Evolutionary conservation across 1,140 invertebrate genomes (phyloP).

Genomic region (Capitella teleta): DNA sequence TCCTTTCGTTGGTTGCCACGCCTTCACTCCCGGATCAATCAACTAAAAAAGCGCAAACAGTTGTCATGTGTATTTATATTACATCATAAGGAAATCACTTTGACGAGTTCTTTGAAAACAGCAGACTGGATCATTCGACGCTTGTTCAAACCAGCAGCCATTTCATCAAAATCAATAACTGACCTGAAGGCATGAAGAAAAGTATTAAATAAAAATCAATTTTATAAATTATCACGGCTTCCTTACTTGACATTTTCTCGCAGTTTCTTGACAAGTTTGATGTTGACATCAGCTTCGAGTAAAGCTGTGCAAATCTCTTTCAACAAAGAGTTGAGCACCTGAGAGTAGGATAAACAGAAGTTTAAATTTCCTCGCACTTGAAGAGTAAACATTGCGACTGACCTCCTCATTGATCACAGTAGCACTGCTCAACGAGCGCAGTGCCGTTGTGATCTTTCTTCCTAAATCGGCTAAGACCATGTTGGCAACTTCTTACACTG

Average conservation of each 20-base stretch:
- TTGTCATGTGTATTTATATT: too few species aligned
- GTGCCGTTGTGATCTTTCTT: constrained; percentile 94
- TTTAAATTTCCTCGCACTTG: constrained; percentile 9
- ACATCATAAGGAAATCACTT: constrained; percentile 49
- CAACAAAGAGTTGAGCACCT: constrained; percentile 97
- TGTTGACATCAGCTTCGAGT: constrained; percentile 98
- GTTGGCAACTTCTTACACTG: too few species aligned
- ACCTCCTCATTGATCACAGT: constrained; percentile 98
- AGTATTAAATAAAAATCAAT: background rate
- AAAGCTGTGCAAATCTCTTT: constrained; percentile 97
- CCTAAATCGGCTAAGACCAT: constrained; percentile 99
- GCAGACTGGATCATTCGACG: constrained; percentile 96
- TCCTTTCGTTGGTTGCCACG: constrained; percentile 91
- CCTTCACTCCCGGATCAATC: constrained; percentile 95
- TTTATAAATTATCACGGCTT: background rate
- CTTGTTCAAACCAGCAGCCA: constrained; percentile 98
- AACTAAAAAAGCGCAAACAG: too few species aligned
- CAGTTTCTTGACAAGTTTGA: constrained; percentile 87
- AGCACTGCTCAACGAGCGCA: constrained; percentile 93
- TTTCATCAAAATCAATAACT: constrained; percentile 99
- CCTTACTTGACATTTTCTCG: constrained; percentile 87
- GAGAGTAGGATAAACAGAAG: constrained; percentile 26
- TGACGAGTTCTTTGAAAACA: constrained; percentile 97
- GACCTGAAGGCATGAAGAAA: constrained; percentile 40
- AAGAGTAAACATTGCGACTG: constrained; percentile 21